Evolutionary conservation across 2,797 vertebrate species (phyloP).

Genomic region (Fundulus diaphanus): DNA sequence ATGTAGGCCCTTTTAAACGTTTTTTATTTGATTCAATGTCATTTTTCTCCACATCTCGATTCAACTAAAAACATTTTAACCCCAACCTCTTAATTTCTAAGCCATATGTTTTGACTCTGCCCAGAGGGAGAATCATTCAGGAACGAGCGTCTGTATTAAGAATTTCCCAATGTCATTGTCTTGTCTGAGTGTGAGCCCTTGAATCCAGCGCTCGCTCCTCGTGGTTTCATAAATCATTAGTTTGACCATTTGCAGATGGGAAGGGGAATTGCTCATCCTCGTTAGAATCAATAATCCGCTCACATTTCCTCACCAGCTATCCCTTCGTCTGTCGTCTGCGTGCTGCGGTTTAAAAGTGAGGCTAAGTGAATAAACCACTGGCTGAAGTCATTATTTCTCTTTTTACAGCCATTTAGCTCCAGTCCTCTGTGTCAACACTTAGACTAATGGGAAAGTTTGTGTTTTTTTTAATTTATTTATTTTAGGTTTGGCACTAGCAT

Average conservation of each 20-base stretch:
- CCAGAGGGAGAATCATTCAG: background rate
- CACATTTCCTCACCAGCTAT: background rate
- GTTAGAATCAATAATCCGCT: conserved; percentile 1
- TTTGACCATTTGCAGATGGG: conserved; percentile 11
- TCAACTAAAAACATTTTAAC: too few relatives aligned
- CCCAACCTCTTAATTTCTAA: too few relatives aligned
- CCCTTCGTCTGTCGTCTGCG: background rate
- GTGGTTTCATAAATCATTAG: conserved; percentile 10
- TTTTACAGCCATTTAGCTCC: conserved; percentile 14
- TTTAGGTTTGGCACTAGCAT: background rate
- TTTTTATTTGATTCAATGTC: too few relatives aligned
- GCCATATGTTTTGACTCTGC: too few relatives aligned
- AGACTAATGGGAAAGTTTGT: conserved; percentile 47
- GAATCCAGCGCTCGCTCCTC: conserved; percentile 7
- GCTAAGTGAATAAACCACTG: conserved; percentile 39
- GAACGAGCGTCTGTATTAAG: background rate
- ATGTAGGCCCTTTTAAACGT: too few relatives aligned
- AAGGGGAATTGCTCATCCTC: background rate
- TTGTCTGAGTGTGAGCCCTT: background rate
- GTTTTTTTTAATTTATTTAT: background rate
- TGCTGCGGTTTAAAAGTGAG: conserved; percentile 15
- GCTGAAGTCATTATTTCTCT: conserved; percentile 23
- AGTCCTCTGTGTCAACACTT: conserved; percentile 13
- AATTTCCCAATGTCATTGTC: background rate
- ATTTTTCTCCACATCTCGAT: too few relatives aligned